phyloP scores from a whole-genome alignment of 1,140 invertebrate species.

The Andrena cerasifolii region DNA sequence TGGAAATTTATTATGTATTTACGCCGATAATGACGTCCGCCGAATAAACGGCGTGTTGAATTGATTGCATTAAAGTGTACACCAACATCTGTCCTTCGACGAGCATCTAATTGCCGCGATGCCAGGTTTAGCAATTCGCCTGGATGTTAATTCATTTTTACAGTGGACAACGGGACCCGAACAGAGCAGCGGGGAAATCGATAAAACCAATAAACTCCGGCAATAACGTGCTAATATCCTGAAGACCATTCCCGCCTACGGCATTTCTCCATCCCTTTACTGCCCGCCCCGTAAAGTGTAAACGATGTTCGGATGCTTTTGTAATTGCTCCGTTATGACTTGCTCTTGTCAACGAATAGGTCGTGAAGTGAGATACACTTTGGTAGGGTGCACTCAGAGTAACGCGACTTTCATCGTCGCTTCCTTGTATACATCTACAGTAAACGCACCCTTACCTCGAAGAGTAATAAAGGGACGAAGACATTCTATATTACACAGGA shows the following conservation, averaged over 20 bases:
- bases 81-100: not conserved
- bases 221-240: conserved; percentile 79
- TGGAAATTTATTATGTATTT: not conserved
- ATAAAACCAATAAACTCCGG: conserved; percentile 76
- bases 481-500: no score
- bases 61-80: not conserved
- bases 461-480: no score
- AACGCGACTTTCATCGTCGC: no score
- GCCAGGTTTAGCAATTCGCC: conserved; percentile 46
- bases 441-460: no score
- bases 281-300: conserved; percentile 53
- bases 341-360: conserved; percentile 55
- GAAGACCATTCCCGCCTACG: conserved; percentile 75
- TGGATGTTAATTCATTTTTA: conserved; percentile 71
- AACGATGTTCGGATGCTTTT: conserved; percentile 63
- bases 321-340: conserved; percentile 63
- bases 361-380: conserved; percentile 37
- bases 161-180: conserved; percentile 52
- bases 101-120: conserved; percentile 27
- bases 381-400: no score
- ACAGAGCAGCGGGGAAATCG: conserved; percentile 67
- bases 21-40: not conserved
- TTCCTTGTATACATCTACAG: no score
- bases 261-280: conserved; percentile 56
- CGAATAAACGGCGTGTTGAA: not conserved